Evolutionary conservation across 53 echinoderm and acorn worm species (phyloP).

Genomic region (Henricia sp.): DNA sequence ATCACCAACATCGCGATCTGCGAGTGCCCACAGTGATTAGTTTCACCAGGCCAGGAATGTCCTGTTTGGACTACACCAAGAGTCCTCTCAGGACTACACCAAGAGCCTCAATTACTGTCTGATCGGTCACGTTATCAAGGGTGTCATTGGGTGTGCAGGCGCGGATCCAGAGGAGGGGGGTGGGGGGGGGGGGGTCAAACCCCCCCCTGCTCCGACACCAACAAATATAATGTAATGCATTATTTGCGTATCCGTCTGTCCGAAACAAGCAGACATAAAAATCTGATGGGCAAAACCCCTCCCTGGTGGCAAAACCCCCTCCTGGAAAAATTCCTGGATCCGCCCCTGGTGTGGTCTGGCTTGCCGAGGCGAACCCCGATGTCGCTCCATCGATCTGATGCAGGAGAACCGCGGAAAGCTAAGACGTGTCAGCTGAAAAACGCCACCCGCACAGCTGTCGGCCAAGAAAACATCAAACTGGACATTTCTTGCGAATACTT

Average conservation of each 20-base stretch:
- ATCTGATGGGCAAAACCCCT: no score
- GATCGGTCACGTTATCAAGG: slow-evolving; percentile 15
- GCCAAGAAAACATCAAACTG: neutral
- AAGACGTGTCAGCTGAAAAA: neutral
- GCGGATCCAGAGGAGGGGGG: no score
- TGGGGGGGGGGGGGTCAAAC: no score
- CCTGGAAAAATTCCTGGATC: no score
- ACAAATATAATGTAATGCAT: no score
- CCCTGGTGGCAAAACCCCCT: no score
- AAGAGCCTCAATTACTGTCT: neutral
- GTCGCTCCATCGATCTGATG: neutral
- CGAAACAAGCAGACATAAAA: no score
- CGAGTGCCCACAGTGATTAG: neutral
- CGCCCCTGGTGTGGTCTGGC: slow-evolving; percentile 11
- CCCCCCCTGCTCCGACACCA: no score
- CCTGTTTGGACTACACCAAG: neutral
- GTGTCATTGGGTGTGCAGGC: neutral
- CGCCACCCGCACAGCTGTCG: neutral
- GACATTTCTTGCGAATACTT: neutral
- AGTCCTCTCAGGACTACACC: neutral
- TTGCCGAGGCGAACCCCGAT: slow-evolving; percentile 8
- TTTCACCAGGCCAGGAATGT: neutral
- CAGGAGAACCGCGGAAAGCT: neutral
- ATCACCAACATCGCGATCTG: neutral
- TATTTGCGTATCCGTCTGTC: no score